Conservation (phyloP, 2,113 vertebrate genomes). For the Melanerpes formicivorus region DNA sequence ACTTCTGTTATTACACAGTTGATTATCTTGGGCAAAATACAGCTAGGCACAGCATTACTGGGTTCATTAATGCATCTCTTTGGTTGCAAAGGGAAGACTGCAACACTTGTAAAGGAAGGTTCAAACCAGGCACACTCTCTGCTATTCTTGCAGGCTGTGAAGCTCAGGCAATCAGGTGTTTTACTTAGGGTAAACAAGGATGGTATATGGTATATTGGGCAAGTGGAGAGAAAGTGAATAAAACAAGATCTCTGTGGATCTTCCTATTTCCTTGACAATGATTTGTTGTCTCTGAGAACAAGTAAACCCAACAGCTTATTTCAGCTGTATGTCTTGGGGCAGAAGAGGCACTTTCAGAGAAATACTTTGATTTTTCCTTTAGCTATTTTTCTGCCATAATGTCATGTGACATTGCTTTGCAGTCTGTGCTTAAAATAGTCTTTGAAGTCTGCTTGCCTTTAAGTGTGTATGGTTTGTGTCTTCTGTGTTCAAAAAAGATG, state of each 20-base stretch:
- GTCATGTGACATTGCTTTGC: not conserved
- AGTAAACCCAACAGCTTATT: not conserved
- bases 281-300: not conserved
- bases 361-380: not conserved
- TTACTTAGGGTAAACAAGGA: not conserved
- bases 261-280: not conserved
- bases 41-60: not conserved
- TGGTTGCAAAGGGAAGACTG: not conserved
- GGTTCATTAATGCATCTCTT: not conserved
- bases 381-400: not conserved
- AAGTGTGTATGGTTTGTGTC: not conserved
- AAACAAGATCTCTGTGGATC: not conserved
- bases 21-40: not conserved
- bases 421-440: not conserved
- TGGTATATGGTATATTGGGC: not conserved
- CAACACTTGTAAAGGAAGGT: not conserved
- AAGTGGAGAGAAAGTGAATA: not conserved
- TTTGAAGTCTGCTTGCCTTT: not conserved
- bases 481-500: not conserved
- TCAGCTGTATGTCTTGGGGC: not conserved
- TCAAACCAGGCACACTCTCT: not conserved
- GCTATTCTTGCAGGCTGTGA: not conserved
- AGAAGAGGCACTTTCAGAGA: not conserved
- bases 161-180: not conserved
- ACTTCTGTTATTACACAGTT: not conserved